Evolutionary conservation across 2,888 invertebrate genomes (phyloP).

Genomic region (Oscheius sp.): DNA sequence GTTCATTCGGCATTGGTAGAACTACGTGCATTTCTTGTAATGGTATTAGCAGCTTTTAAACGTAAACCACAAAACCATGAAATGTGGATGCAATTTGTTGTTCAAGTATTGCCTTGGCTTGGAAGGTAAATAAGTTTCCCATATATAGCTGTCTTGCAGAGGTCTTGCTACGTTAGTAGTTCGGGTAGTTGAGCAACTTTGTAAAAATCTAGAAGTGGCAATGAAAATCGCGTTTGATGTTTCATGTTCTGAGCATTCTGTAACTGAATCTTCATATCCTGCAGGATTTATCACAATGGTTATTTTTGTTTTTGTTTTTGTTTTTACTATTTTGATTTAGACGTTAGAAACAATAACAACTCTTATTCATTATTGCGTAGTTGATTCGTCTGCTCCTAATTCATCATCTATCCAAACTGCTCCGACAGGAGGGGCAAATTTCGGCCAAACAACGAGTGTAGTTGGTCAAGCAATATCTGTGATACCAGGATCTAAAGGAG

Average conservation of each 20-base stretch:
- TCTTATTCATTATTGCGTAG: constrained; percentile 65
- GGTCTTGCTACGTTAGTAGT: constrained; percentile 82
- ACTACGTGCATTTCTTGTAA: constrained; percentile 84
- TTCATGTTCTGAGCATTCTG: constrained; percentile 24
- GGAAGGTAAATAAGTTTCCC: constrained; percentile 68
- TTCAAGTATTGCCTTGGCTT: constrained; percentile 83
- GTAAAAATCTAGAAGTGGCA: constrained; percentile 80
- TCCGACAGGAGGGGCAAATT: not conserved
- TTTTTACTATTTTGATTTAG: constrained; percentile 30
- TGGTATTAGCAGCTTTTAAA: constrained; percentile 82
- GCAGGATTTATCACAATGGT: constrained; percentile 63
- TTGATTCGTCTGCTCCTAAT: constrained; percentile 15
- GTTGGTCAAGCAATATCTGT: constrained; percentile 61
- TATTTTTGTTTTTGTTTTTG: not conserved
- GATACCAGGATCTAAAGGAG: constrained; percentile 65
- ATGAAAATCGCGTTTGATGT: constrained; percentile 38
- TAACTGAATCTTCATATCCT: constrained; percentile 48
- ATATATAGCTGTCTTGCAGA: constrained; percentile 72
- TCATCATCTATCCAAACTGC: constrained; percentile 19
- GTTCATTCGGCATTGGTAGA: constrained; percentile 73
- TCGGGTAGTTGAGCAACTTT: constrained; percentile 82
- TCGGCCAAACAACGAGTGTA: constrained; percentile 35
- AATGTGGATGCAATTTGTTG: constrained; percentile 84
- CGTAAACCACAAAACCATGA: constrained; percentile 75
- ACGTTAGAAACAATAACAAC: constrained; percentile 65